Conservation (phyloP, 2,797 vertebrate genomes). For the Mormyrops attenuatus region DNA sequence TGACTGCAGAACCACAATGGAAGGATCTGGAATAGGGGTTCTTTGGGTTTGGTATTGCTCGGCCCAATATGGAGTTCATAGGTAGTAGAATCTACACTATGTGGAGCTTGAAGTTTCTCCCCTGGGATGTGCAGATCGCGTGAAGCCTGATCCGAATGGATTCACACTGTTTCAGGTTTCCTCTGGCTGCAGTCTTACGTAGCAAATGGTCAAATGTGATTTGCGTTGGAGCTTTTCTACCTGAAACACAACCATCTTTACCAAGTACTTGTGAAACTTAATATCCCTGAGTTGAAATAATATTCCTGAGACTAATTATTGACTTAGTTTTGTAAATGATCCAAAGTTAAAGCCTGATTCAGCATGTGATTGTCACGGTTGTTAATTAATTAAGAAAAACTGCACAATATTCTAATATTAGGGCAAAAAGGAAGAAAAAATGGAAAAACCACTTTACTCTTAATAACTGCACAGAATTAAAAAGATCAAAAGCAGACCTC, state of each 20-base stretch:
- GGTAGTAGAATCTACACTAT: not conserved
- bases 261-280: not conserved
- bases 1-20: not conserved
- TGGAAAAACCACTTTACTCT: not conserved
- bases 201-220: not conserved
- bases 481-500: not conserved
- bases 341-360: not conserved
- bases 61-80: not conserved
- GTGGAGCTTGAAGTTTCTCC: not conserved
- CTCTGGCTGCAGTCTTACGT: not conserved
- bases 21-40: not conserved
- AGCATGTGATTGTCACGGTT: not conserved
- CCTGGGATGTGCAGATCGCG: not conserved
- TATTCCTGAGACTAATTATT: not conserved
- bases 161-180: not conserved
- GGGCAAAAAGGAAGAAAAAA: not conserved
- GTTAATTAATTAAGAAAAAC: not conserved
- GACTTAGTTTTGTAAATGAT: not conserved
- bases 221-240: not conserved
- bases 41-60: not conserved
- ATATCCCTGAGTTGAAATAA: not conserved
- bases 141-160: not conserved
- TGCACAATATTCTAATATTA: not conserved
- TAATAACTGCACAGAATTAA: not conserved
- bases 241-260: not conserved